A percentile compares a stretch with the other conserved stretches of the same genome.
phyloP scores from a whole-genome alignment of 2,113 vertebrate species.

The Lophochroa leadbeateri region DNA sequence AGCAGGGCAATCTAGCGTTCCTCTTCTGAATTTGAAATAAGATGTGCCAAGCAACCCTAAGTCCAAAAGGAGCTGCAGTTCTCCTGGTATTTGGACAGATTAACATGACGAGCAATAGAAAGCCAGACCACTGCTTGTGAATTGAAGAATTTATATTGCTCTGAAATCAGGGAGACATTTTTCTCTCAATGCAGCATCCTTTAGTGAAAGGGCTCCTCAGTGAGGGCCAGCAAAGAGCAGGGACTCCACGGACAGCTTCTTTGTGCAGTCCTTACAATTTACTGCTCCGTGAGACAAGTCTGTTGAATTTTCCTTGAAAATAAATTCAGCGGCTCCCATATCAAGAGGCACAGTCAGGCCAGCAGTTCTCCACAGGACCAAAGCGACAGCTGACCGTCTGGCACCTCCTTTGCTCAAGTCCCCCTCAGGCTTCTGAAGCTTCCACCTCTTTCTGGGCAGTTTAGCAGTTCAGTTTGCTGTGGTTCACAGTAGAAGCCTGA shows the following conservation, averaged over 20 bases:
- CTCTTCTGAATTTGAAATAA: neutral
- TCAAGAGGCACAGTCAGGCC: neutral
- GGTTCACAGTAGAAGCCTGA: neutral
- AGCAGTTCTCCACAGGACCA: neutral
- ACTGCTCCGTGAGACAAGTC: neutral
- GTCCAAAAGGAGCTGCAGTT: neutral
- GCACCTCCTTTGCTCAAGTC: neutral
- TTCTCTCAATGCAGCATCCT: neutral
- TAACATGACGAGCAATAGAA: neutral
- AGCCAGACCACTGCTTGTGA: neutral
- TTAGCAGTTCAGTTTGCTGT: neutral
- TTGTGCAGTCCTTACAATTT: neutral
- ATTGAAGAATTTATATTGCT: neutral
- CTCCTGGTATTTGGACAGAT: neutral
- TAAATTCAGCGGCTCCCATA: neutral
- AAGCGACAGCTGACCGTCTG: neutral
- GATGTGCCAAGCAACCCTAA: neutral
- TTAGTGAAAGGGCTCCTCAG: neutral
- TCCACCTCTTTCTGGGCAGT: neutral
- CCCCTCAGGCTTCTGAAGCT: neutral
- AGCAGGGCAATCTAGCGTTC: neutral
- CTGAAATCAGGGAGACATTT: neutral
- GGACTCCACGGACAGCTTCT: neutral
- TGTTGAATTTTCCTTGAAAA: neutral
- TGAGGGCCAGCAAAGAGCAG: neutral